Evolutionary conservation across 2,888 invertebrate genomes (phyloP).

Genomic region (Selenia dentaria): DNA sequence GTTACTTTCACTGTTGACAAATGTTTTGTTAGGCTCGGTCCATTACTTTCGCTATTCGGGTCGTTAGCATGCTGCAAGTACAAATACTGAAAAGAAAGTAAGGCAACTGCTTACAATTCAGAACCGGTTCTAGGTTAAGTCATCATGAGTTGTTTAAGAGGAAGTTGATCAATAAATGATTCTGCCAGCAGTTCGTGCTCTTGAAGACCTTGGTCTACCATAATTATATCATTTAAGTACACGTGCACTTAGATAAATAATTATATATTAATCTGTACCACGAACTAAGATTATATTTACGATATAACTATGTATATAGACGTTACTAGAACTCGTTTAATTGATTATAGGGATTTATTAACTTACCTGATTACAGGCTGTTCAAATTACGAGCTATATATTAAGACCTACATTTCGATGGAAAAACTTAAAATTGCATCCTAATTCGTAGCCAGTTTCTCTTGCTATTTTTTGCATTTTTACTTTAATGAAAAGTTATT

Average conservation of each 20-base stretch:
- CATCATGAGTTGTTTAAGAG: neutral
- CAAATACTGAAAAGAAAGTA: constrained; percentile 15
- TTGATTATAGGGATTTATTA: too few relatives aligned
- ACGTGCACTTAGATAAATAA: constrained; percentile 2
- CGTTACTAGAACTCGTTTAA: too few relatives aligned
- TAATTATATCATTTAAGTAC: constrained; percentile 8
- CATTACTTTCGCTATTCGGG: constrained; percentile 6
- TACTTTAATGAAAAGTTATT: too few relatives aligned
- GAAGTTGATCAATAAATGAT: neutral
- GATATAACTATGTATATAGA: too few relatives aligned
- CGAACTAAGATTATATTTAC: too few relatives aligned
- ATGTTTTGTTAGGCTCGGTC: constrained; percentile 7
- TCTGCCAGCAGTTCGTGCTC: constrained; percentile 1
- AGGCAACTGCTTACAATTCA: neutral
- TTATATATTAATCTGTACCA: neutral
- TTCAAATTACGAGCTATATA: too few relatives aligned
- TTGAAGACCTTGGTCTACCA: constrained; percentile 5
- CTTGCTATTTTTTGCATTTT: too few relatives aligned
- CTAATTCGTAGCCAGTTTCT: too few relatives aligned
- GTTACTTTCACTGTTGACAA: constrained; percentile 22
- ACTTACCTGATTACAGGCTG: too few relatives aligned
- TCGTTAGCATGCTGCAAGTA: constrained; percentile 10
- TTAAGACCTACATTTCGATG: too few relatives aligned
- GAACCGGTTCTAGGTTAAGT: neutral
- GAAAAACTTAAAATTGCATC: too few relatives aligned